Conservation (phyloP, 1,140 invertebrate species). For the Pseudomyrmex flavicornis region DNA sequence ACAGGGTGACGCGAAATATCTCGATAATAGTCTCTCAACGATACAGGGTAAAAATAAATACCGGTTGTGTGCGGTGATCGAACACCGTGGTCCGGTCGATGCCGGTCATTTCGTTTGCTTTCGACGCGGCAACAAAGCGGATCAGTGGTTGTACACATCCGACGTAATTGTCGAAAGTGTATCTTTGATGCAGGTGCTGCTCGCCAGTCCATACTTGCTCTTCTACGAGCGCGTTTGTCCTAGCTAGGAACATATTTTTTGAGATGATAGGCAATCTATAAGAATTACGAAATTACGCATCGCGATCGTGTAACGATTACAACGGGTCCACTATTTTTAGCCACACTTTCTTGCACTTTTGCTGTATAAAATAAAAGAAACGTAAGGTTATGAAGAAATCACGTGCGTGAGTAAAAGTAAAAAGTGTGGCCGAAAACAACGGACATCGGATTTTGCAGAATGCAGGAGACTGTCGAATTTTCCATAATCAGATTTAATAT, state of each 20-base stretch:
- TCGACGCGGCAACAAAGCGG: conserved; percentile 87
- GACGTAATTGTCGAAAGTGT: conserved; percentile 82
- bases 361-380: not conserved
- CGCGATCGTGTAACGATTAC: not conserved
- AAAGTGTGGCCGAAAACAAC: conserved; percentile 7
- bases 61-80: conserved; percentile 93
- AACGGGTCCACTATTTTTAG: conserved; percentile 24
- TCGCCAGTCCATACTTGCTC: conserved; percentile 82
- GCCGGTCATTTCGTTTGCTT: conserved; percentile 97
- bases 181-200: conserved; percentile 80
- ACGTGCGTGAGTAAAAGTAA: not conserved
- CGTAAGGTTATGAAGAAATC: not conserved
- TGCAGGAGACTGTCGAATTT: conserved; percentile 49
- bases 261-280: conserved; percentile 39
- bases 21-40: conserved; percentile 65
- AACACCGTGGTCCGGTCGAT: conserved; percentile 93
- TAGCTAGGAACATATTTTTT: conserved; percentile 70
- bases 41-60: conserved; percentile 86
- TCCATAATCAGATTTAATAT: conserved; percentile 42
- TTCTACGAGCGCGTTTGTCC: conserved; percentile 82
- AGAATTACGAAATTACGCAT: conserved; percentile 31
- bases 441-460: conserved; percentile 2
- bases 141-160: conserved; percentile 82
- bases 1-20: conserved; percentile 74
- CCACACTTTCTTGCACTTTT: not conserved